These are phyloP conservation scores for Drosophila oshimai DNA, from an alignment of 1,140 invertebrate species.

Conservation along the genomic window DNA sequence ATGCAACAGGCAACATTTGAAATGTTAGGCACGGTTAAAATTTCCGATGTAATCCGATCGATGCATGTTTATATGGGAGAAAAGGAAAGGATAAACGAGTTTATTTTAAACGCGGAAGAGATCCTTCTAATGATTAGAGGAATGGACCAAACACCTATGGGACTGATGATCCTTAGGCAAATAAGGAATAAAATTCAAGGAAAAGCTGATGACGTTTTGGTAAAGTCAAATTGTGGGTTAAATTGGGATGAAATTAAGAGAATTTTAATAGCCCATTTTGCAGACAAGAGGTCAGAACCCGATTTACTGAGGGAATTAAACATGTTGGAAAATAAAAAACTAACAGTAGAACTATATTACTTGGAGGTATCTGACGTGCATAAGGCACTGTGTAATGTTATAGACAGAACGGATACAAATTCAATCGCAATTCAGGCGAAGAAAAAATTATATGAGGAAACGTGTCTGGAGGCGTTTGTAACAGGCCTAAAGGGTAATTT, in stretches of 20 bases:
- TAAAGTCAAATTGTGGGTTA: no score
- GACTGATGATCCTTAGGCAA: background rate
- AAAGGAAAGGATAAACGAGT: background rate
- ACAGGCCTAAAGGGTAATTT: background rate
- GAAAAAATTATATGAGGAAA: background rate
- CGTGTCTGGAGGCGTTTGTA: slow-evolving; percentile 1
- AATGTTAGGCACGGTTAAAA: no score
- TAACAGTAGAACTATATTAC: background rate
- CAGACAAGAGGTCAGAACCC: background rate
- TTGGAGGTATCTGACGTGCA: background rate
- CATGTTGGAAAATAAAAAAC: background rate
- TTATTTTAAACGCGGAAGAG: background rate
- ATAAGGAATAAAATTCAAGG: slow-evolving; percentile 1
- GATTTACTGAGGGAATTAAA: background rate
- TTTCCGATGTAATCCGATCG: no score
- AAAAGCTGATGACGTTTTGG: background rate
- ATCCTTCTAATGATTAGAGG: background rate
- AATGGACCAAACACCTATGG: no score
- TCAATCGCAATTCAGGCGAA: background rate
- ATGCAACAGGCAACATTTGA: no score
- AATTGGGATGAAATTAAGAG: no score
- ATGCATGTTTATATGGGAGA: no score
- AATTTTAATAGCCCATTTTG: no score
- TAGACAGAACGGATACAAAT: background rate
- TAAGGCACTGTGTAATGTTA: background rate